These are phyloP conservation scores for Pelodiscus sinensis DNA, from an alignment of 2,113 vertebrate genomes.

Conservation along the genomic window DNA sequence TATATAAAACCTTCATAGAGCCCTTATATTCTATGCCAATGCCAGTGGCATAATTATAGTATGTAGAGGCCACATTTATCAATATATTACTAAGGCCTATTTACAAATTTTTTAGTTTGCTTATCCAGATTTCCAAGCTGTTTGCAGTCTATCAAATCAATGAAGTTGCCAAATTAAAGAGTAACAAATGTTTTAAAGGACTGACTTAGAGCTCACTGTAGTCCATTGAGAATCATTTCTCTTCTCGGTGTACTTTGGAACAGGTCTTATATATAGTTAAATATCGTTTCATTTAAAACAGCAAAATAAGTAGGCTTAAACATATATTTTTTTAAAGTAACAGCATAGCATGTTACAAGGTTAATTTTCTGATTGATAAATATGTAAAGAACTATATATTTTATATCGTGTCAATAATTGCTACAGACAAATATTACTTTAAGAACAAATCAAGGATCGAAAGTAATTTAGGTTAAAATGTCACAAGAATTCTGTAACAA, in stretches of 20 bases:
- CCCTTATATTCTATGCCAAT: background rate
- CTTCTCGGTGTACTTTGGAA: background rate
- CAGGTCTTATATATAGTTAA: background rate
- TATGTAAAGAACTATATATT: background rate
- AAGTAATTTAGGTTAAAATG: background rate
- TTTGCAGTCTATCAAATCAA: constrained; percentile 54
- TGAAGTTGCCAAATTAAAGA: constrained; percentile 53
- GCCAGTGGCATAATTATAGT: background rate
- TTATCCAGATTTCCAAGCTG: constrained; percentile 53
- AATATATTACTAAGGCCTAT: constrained; percentile 5
- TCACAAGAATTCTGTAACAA: background rate
- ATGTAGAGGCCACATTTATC: background rate
- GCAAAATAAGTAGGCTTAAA: background rate
- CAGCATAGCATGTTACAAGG: background rate
- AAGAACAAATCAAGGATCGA: background rate
- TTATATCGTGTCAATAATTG: background rate
- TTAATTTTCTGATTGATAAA: background rate
- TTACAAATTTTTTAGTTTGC: constrained; percentile 46
- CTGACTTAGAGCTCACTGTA: constrained; percentile 38
- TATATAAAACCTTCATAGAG: background rate
- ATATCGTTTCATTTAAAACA: background rate
- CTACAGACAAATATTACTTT: background rate
- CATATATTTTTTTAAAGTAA: background rate
- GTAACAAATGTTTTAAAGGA: constrained; percentile 45
- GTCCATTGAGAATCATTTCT: constrained; percentile 33